phyloP scores from a whole-genome alignment of 2,797 vertebrate species.

The Siniperca undulata region DNA sequence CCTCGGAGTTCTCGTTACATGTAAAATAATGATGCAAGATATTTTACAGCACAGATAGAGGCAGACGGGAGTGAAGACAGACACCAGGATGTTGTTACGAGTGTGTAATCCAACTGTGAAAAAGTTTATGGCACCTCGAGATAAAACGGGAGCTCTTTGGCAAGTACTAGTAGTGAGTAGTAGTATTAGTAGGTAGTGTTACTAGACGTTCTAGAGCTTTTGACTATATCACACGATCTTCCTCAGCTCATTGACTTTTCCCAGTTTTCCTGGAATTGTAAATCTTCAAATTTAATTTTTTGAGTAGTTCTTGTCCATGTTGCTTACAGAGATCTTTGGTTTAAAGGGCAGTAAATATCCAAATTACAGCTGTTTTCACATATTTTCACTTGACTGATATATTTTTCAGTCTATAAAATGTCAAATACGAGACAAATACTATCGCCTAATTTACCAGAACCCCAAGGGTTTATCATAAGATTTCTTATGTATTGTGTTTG shows the following conservation, averaged over 20 bases:
- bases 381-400: background rate
- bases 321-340: background rate
- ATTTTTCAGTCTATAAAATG: background rate
- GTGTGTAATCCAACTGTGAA: slow-evolving; percentile 24
- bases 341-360: background rate
- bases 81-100: slow-evolving; percentile 42
- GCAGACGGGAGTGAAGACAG: slow-evolving; percentile 8
- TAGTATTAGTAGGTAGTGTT: background rate
- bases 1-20: background rate
- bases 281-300: background rate
- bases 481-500: background rate
- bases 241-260: background rate
- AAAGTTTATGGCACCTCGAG: slow-evolving; percentile 32
- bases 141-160: slow-evolving; percentile 14
- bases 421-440: background rate
- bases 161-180: background rate
- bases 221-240: background rate
- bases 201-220: background rate
- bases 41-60: slow-evolving; percentile 34
- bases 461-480: background rate
- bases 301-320: background rate
- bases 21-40: slow-evolving; percentile 36
- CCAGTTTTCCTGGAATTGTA: background rate
- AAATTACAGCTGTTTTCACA: background rate
- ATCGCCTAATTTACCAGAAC: background rate